phyloP scores from a whole-genome alignment of 1,140 invertebrate genomes.

The Leptestheria dahalacensis region DNA sequence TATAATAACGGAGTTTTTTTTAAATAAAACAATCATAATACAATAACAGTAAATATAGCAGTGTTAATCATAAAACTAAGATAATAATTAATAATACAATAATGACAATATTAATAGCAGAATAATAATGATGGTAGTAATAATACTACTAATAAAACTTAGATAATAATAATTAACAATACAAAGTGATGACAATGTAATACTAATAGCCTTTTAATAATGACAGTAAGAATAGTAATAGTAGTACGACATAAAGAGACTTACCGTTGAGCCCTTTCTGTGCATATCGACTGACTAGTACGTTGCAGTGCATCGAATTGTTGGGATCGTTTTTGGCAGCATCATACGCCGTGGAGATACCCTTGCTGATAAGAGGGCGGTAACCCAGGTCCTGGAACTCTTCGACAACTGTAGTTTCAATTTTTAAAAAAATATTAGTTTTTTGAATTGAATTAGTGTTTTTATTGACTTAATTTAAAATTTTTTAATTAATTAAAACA shows the following conservation, averaged over 20 bases:
- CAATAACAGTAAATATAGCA: no score
- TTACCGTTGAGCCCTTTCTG: conserved; percentile 15
- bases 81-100: no score
- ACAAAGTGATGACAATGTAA: no score
- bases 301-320: conserved; percentile 2
- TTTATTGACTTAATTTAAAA: background rate
- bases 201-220: no score
- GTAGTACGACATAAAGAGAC: background rate
- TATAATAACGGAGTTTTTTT: conserved; percentile 1
- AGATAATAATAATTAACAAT: no score
- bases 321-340: background rate
- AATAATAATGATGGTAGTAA: no score
- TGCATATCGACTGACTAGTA: conserved; percentile 14
- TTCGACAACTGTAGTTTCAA: conserved; percentile 12
- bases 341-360: conserved; percentile 13
- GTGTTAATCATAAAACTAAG: no score
- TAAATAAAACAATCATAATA: conserved; percentile 15
- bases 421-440: background rate
- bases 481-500: no score
- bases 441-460: background rate
- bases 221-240: no score
- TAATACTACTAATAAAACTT: no score
- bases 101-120: no score
- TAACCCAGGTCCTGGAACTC: conserved; percentile 14
- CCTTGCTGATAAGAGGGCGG: conserved; percentile 13